These are phyloP conservation scores for Chaetoderma sp. DNA, from an alignment of 2,888 invertebrate genomes.

Conservation along the genomic window DNA sequence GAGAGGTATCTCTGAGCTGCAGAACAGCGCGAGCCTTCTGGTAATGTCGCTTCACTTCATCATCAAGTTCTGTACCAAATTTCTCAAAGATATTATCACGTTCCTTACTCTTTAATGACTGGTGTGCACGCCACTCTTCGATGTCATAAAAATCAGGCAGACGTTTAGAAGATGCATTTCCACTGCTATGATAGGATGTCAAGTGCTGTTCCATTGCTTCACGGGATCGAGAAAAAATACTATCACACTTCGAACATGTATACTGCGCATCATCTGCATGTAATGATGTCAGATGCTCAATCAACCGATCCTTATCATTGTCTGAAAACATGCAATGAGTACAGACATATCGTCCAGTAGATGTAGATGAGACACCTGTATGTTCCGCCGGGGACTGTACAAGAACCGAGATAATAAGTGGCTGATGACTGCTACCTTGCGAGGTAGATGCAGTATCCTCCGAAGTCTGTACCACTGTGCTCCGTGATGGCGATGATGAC, in stretches of 20 bases:
- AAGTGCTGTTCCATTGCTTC: neutral
- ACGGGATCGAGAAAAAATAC: neutral
- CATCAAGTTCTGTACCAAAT: neutral
- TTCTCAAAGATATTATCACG: conserved; percentile 5
- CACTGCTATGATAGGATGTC: neutral
- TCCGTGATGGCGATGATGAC: too few species aligned
- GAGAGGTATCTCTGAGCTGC: neutral
- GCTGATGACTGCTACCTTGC: too few species aligned
- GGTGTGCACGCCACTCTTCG: neutral
- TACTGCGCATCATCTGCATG: conserved; percentile 4
- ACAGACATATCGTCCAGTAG: neutral
- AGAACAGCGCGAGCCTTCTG: neutral
- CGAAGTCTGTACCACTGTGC: too few species aligned
- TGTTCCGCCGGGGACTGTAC: too few species aligned
- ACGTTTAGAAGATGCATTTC: neutral
- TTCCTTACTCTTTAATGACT: neutral
- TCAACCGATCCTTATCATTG: neutral
- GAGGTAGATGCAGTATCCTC: too few species aligned
- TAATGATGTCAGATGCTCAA: neutral
- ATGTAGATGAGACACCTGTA: too few species aligned
- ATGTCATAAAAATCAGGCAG: conserved; percentile 2
- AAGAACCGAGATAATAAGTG: too few species aligned
- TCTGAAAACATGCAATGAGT: neutral
- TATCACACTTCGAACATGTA: conserved; percentile 5
- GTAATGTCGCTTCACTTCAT: neutral